Base-by-base conservation (phyloP, 2,113 vertebrate species). In the Argyrosomus japonicus region DNA sequence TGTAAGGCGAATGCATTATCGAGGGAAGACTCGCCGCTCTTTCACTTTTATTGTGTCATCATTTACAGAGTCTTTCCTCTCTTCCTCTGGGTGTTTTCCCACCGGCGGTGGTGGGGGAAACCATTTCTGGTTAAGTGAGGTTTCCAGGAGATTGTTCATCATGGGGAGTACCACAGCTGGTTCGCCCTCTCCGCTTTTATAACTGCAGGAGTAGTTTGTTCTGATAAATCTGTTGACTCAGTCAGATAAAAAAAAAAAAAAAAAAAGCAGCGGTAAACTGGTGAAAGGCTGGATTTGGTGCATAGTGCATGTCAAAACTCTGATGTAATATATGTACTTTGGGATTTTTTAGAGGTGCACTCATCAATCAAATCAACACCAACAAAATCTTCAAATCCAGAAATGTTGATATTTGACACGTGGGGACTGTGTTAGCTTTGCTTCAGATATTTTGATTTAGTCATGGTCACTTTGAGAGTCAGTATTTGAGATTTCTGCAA, bases 101-200 rank as follows among this genome's bases (percentile, higher is more conserved):
- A 1, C 7, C 36, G 36, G 36, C 7, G 36, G 32, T 7, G 32
- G 29, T 32, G 6, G 25, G 62, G 67, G 40, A 71, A 75, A 61
- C 74, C 68, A 18, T 74, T 65, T 68, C 47, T 48, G 43, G 54
- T 75, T 67, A 60, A 70, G 77, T 80, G 71, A 85, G 51, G 73
- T 78, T 81, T 86, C 48, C 77, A 62, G 73, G 68, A 68, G 80
- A 77, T 82, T 62, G 71, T 76, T 77, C 71, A 50, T 88, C 65
- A 56, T 36, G 27, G 64, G 32, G 40, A 72, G 75, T 40, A 9
- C 50, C 12, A 1, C 77, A 77, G 77, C 73, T 56, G 63, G 32
- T 57, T 68, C 5, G 5, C 54, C 36, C 72, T 25, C 50, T 82
- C 54, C 61, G 23, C n/a, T 65, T 77, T 69, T 47, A 68, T 27